Conservation (phyloP, 2,888 invertebrate species). For the Nephrotoma flavescens region DNA sequence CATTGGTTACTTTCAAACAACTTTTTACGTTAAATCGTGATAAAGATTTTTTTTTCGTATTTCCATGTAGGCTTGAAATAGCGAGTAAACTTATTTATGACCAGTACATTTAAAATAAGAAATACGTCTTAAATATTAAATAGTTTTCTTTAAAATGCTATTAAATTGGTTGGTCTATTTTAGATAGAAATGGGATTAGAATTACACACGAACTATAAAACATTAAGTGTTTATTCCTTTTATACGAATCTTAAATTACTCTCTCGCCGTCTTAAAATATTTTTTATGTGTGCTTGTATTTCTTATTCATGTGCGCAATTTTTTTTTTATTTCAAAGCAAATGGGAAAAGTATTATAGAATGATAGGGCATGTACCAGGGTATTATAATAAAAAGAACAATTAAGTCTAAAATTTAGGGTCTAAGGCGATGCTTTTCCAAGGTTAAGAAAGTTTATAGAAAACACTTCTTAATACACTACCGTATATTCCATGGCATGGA, state of each 20-base stretch:
- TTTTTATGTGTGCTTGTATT: neutral
- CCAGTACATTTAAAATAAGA: neutral
- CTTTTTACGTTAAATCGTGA: neutral
- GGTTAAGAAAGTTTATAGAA: neutral
- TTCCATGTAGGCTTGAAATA: neutral
- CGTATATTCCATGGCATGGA: neutral
- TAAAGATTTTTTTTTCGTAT: neutral
- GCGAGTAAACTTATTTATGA: neutral
- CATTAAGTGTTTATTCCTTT: neutral
- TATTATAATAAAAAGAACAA: neutral
- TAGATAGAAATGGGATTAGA: neutral
- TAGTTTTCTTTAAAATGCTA: neutral
- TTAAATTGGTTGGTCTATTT: neutral
- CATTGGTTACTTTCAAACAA: neutral
- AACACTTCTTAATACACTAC: neutral
- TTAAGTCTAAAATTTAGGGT: neutral
- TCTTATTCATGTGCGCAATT: neutral
- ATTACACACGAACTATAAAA: neutral
- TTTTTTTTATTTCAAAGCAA: neutral
- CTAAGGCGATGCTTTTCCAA: neutral
- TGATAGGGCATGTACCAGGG: too few relatives aligned
- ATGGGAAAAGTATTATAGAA: neutral
- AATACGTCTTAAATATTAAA: neutral
- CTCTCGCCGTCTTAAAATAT: neutral
- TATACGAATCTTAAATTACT: neutral